A percentile compares a stretch with the other conserved stretches of the same genome.
Evolutionary conservation across 2,797 vertebrate genomes (phyloP).

Genomic region (Melanotaenia trifasciata): DNA sequence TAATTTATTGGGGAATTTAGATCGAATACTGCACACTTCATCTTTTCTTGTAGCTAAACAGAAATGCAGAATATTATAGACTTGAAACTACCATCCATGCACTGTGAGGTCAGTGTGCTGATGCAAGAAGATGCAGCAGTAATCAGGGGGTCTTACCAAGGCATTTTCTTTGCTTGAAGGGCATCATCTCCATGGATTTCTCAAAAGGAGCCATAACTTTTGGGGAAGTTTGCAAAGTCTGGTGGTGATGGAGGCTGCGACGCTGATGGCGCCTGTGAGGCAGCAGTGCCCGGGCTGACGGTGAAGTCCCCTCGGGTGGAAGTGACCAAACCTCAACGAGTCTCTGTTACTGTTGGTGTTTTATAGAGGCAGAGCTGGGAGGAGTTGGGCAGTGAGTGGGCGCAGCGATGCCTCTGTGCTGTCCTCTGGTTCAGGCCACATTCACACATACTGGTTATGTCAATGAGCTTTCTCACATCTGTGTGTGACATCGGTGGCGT

Average conservation of each 20-base stretch:
- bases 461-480: constrained; percentile 60
- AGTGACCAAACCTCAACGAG: constrained; percentile 68
- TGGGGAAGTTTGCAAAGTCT: constrained; percentile 43
- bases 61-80: constrained; percentile 1
- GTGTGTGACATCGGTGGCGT: constrained; percentile 57
- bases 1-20: constrained; percentile 87
- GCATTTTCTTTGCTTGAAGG: constrained; percentile 87
- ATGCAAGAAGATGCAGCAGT: neutral
- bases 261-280: neutral
- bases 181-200: constrained; percentile 84
- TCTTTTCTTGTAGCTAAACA: constrained; percentile 84
- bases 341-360: constrained; percentile 23
- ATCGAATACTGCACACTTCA: constrained; percentile 85
- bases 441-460: constrained; percentile 74
- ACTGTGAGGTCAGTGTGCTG: neutral
- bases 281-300: constrained; percentile 65
- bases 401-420: constrained; percentile 6
- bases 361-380: constrained; percentile 72
- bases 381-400: constrained; percentile 54
- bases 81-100: neutral
- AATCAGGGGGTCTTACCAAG: constrained; percentile 72
- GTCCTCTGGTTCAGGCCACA: constrained; percentile 38
- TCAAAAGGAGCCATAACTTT: constrained; percentile 84
- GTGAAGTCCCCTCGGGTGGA: constrained; percentile 72
- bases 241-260: constrained; percentile 35